These are phyloP conservation scores for Coregonus clupeaformis DNA, from an alignment of 2,113 vertebrate species.

Conservation along the genomic window DNA sequence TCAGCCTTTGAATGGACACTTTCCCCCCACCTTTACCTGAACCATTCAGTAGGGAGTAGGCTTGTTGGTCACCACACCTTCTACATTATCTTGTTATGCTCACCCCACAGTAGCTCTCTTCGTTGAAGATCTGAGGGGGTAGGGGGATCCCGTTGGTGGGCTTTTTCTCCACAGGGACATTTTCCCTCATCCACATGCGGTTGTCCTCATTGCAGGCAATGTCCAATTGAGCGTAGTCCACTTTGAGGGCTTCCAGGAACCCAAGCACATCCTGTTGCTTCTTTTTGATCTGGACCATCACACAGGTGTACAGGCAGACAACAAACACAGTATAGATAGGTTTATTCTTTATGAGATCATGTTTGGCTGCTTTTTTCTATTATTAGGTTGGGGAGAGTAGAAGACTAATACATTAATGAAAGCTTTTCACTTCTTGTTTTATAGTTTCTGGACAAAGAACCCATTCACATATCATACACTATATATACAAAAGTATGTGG, in stretches of 20 bases:
- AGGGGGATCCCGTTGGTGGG: constrained; percentile 93
- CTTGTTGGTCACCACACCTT: background rate
- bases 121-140: constrained; percentile 97
- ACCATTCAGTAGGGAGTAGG: too few relatives aligned
- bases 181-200: constrained; percentile 96
- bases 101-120: constrained; percentile 93
- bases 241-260: constrained; percentile 94
- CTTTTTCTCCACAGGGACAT: constrained; percentile 92
- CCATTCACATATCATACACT: background rate
- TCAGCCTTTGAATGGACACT: background rate
- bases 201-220: constrained; percentile 96
- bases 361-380: background rate
- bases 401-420: background rate
- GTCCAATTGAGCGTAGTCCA: constrained; percentile 91
- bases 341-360: background rate
- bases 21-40: too few relatives aligned
- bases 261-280: constrained; percentile 97
- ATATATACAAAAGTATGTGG: too few relatives aligned
- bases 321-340: too few relatives aligned
- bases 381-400: background rate
- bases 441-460: background rate
- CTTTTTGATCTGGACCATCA: constrained; percentile 92
- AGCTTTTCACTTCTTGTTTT: background rate
- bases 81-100: constrained; percentile 42
- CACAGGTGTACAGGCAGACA: background rate